Evolutionary conservation across 2,888 invertebrate species (phyloP).

Genomic region (Diadegma fenestrale): DNA sequence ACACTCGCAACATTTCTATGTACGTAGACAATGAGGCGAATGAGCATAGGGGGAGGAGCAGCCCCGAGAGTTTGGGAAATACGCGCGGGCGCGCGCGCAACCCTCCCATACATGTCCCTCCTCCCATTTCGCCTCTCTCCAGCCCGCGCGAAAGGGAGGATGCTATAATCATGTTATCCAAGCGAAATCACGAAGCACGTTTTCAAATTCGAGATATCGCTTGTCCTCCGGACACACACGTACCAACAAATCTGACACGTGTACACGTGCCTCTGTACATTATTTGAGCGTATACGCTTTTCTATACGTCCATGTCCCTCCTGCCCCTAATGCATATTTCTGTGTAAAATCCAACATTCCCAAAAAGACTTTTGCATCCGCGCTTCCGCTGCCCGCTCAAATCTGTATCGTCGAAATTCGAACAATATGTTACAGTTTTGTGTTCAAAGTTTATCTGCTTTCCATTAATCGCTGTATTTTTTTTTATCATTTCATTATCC

Average conservation of each 20-base stretch:
- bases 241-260: conserved; percentile 6
- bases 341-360: background rate
- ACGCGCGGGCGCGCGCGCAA: conserved; percentile 53
- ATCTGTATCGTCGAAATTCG: conserved; percentile 38
- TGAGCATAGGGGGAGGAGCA: background rate
- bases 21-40: background rate
- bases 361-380: background rate
- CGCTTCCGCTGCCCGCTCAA: background rate
- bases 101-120: conserved; percentile 61
- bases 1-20: conserved; percentile 13
- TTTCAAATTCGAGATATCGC: conserved; percentile 81
- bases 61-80: conserved; percentile 65
- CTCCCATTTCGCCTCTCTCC: conserved; percentile 37
- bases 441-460: too few species aligned
- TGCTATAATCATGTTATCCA: conserved; percentile 81
- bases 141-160: conserved; percentile 67
- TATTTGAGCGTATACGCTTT: conserved; percentile 6
- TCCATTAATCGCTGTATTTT: too few species aligned
- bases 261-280: conserved; percentile 13
- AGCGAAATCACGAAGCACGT: conserved; percentile 82
- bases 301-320: background rate
- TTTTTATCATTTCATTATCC: too few species aligned
- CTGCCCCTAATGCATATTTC: background rate
- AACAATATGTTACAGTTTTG: too few species aligned
- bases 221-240: conserved; percentile 36